A percentile compares a stretch with the other conserved stretches of the same genome.
Conservation (phyloP, 2,113 vertebrate genomes). For the Epinephelus fuscoguttatus region DNA sequence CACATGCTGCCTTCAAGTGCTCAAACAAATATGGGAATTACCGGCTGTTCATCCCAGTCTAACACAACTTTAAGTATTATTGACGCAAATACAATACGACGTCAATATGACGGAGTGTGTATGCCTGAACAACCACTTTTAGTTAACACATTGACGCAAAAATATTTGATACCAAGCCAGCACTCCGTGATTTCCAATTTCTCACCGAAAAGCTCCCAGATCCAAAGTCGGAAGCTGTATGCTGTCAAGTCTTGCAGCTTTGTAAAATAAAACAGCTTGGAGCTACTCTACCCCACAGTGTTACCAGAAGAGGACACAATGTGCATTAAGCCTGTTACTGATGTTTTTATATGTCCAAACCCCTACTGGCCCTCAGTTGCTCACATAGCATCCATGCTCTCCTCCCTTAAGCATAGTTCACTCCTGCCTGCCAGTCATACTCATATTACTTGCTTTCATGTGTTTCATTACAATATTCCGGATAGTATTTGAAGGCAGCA, state of each 20-base stretch:
- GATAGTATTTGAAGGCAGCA: slow-evolving; percentile 27
- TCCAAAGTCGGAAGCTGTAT: not conserved
- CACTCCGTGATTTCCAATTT: not conserved
- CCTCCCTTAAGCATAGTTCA: too few species aligned
- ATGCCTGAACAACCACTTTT: accelerated
- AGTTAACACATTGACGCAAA: not conserved
- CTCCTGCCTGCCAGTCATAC: not conserved
- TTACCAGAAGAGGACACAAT: too few species aligned
- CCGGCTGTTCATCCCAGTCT: not conserved
- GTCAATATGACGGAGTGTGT: not conserved
- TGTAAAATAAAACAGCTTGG: not conserved
- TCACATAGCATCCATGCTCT: not conserved
- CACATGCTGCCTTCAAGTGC: slow-evolving; percentile 50
- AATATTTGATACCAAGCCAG: not conserved
- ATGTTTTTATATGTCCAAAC: not conserved
- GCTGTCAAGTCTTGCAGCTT: too few species aligned
- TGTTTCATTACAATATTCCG: not conserved
- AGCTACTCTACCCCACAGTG: too few species aligned
- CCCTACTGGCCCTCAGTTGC: not conserved
- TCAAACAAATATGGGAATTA: slow-evolving; percentile 13
- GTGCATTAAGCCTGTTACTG: not conserved
- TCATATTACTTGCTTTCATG: not conserved
- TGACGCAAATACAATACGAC: too few species aligned
- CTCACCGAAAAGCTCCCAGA: not conserved
- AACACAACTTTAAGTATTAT: not conserved